Evolutionary conservation across 1,140 invertebrate species (phyloP).

Genomic region (Drosophila persimilis): DNA sequence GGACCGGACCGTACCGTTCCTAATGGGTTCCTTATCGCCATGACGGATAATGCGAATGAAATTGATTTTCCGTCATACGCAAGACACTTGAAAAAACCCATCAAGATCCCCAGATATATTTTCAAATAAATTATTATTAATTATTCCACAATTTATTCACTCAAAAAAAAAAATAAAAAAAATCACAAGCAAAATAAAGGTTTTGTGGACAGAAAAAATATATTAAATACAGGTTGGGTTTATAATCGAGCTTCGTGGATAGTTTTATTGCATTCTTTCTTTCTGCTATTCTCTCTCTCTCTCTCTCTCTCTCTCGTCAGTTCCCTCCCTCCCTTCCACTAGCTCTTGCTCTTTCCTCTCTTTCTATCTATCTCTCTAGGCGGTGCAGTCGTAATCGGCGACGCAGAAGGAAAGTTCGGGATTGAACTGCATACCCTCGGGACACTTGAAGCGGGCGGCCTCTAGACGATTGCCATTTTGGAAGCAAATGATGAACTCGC

Average conservation of each 20-base stretch:
- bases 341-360: background rate
- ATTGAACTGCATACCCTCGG: conserved; percentile 51
- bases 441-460: conserved; percentile 23
- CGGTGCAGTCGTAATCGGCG: conserved; percentile 11
- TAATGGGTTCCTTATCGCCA: conserved; percentile 9
- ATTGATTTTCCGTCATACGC: conserved; percentile 26
- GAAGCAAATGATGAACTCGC: conserved; percentile 50
- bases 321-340: conserved; percentile 4
- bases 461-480: background rate
- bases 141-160: conserved; percentile 68
- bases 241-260: conserved; percentile 6
- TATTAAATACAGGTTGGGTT: conserved; percentile 20
- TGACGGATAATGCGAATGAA: conserved; percentile 37
- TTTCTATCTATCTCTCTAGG: background rate
- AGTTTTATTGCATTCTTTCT: conserved; percentile 27
- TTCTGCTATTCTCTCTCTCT: conserved; percentile 2
- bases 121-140: conserved; percentile 53
- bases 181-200: conserved; percentile 17
- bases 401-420: conserved; percentile 17
- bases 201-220: too few relatives aligned
- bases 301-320: background rate
- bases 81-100: conserved; percentile 18
- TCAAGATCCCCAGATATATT: conserved; percentile 32
- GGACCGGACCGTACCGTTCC: background rate
- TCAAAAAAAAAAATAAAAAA: conserved; percentile 34